Evolutionary conservation across 2,113 vertebrate species (phyloP), one percentile per base, ranked within the genome.

Genomic region (Eira barbara): DNA sequence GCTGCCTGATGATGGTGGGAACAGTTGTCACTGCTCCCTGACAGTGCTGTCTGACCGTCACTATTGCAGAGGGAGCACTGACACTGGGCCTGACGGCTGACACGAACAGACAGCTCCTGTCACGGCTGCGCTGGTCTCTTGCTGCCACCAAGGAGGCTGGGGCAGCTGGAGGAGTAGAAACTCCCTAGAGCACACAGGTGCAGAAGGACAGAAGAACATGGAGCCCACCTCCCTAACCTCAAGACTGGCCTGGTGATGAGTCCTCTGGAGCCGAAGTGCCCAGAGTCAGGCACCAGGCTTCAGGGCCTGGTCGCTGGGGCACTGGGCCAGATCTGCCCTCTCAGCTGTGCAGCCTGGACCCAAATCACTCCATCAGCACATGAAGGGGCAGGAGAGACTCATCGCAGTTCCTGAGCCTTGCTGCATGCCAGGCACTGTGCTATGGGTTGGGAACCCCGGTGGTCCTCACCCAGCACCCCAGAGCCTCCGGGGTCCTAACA

Each of bases 1-100:
- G 74, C 84, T 49, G 67, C 71, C 36, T 5, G 39, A 71, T 0
- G 39, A 2, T 10, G 18, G 3, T 45, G 67, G 18, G 23, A 89
- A 52, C 15, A 18, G 25, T 0, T 3, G 4, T 4, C 23, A 71
- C 20, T 21, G 25, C 61, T 71, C 13, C 14, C 3, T 15, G 0
- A 13, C 27, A 3, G 13, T 4, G 13, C 9, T 78, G 31, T 67
- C 69, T 39, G 88, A 49, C 63, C 29, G 13, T 47, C 69, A 27
- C 45, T 55, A 82, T 36, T 10, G 27, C 2, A 0, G 47, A 87
- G 25, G 47, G 39, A 78, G 13, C 0, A 0, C 23, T 1, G 7
- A 39, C 10, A 0, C 63, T 5, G 7, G 49, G 49, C 23, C 25
- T 8, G 1, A 36, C 0, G 5, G 36, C 52, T 85, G 42, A 27